phyloP scores from a whole-genome alignment of 2,113 vertebrate genomes.

The Malaclemys terrapin region DNA sequence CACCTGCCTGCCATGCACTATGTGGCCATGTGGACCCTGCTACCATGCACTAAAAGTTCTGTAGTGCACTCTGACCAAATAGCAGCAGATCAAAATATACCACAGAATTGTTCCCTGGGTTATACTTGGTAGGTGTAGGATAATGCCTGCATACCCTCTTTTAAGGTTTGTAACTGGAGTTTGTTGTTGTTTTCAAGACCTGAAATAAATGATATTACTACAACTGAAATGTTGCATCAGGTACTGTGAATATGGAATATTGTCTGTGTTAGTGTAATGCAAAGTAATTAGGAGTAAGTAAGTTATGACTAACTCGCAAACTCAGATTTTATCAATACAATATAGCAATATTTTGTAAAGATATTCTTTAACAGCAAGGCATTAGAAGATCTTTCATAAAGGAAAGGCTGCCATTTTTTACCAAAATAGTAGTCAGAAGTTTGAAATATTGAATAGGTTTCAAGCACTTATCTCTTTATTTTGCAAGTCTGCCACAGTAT shows the following conservation, averaged over 20 bases:
- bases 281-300: not conserved
- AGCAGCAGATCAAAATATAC: not conserved
- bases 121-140: not conserved
- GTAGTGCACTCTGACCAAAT: not conserved
- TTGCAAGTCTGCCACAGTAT: not conserved
- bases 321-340: not conserved
- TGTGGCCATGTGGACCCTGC: not conserved
- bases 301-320: not conserved
- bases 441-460: not conserved
- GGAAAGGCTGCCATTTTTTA: not conserved
- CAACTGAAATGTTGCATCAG: not conserved
- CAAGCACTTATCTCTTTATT: not conserved
- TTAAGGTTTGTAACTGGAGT: not conserved
- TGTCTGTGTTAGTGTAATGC: not conserved
- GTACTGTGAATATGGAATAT: not conserved
- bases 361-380: not conserved
- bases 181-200: not conserved
- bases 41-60: not conserved
- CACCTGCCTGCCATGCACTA: not conserved
- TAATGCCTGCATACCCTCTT: not conserved
- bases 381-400: not conserved
- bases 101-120: not conserved
- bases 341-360: not conserved
- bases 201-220: not conserved
- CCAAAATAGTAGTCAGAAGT: not conserved